Conservation (phyloP, 2,888 invertebrate genomes). For the Parapristionchus giblindavisi region DNA sequence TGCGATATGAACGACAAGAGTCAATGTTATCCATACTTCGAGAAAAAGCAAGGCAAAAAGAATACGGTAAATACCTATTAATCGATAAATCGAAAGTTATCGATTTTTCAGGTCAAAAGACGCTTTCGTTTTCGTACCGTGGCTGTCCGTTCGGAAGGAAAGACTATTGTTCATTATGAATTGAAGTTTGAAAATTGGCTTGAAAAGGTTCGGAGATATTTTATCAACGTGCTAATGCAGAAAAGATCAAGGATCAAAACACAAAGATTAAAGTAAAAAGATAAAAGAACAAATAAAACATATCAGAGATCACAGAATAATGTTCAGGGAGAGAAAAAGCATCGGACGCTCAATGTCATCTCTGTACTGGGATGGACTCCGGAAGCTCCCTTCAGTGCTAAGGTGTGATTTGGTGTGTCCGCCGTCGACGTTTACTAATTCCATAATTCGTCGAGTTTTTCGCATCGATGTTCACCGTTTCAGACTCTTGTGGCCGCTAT, state of each 20-base stretch:
- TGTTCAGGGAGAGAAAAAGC: conserved; percentile 14
- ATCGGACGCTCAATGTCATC: conserved; percentile 16
- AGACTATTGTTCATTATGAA: conserved; percentile 22
- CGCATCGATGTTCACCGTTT: not conserved
- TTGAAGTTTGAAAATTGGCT: conserved; percentile 29
- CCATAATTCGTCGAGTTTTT: not conserved
- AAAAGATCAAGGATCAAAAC: not conserved
- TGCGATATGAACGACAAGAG: conserved; percentile 6
- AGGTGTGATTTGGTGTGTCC: not conserved
- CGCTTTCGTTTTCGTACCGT: conserved; percentile 7
- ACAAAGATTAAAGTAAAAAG: conserved; percentile 7
- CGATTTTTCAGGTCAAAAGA: not conserved
- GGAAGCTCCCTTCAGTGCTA: not conserved
- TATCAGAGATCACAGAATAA: not conserved
- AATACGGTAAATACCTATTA: not conserved
- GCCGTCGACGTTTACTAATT: too few relatives aligned
- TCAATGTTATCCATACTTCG: conserved; percentile 18
- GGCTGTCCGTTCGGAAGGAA: conserved; percentile 11
- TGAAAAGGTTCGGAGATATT: conserved; percentile 26
- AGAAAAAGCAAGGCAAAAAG: conserved; percentile 33
- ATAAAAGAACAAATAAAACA: not conserved
- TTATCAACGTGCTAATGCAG: too few relatives aligned
- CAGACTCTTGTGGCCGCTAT: conserved; percentile 17
- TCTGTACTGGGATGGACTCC: conserved; percentile 16
- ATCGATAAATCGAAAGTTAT: not conserved